Percentiles rank a stretch among this genome's conserved stretches.
Evolutionary conservation across 2,797 vertebrate genomes (phyloP).

Genomic region (Emydoidea blandingii): DNA sequence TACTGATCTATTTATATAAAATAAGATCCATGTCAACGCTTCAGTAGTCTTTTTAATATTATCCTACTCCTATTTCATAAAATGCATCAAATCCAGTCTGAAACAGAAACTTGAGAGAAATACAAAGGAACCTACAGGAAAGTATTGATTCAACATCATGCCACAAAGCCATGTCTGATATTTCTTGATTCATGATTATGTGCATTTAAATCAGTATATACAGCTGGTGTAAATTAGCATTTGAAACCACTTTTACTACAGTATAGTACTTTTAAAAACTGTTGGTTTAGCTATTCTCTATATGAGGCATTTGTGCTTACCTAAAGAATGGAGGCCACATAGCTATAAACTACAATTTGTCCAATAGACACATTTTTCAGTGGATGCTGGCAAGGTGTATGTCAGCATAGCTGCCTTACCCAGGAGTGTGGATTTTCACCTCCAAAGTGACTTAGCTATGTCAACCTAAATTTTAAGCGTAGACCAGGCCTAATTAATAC

Average conservation of each 20-base stretch:
- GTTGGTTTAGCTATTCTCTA: not conserved
- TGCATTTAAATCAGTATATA: not conserved
- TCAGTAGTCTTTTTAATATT: not conserved
- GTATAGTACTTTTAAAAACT: not conserved
- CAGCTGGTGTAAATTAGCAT: not conserved
- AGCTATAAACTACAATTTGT: not conserved
- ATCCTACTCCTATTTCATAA: not conserved
- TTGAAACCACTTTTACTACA: not conserved
- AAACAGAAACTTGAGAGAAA: not conserved
- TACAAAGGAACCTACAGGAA: not conserved
- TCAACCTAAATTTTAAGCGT: not conserved
- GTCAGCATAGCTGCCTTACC: not conserved
- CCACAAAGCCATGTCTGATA: not conserved
- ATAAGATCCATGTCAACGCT: not conserved
- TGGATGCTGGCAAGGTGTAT: not conserved
- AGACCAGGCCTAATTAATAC: not conserved
- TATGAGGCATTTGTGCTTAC: not conserved
- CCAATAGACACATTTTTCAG: not conserved
- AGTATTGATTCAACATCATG: not conserved
- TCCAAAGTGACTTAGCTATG: not conserved
- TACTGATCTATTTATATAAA: not conserved
- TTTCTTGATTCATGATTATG: not conserved
- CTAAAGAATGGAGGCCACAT: not conserved
- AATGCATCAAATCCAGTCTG: not conserved
- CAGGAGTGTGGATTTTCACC: not conserved